Conservation (phyloP, 2,113 vertebrate species). For the Nansenia antarctica region DNA sequence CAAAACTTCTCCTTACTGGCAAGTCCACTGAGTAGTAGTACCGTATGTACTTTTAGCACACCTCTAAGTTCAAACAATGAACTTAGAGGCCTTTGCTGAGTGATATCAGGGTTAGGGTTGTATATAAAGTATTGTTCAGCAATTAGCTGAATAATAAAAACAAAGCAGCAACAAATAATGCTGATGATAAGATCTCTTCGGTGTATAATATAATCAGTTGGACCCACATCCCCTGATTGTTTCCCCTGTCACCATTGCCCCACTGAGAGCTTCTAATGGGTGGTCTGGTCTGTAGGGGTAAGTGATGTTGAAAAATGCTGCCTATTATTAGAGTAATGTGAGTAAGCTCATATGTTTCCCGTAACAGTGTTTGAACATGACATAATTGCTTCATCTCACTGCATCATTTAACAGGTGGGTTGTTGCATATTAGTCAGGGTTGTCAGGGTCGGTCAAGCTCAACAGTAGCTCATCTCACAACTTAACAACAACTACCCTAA, state of each 20-base stretch:
- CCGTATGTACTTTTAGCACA: not conserved
- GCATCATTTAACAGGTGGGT: too few species aligned
- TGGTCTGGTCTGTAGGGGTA: not conserved
- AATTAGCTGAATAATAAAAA: slow-evolving; percentile 2
- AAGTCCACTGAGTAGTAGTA: not conserved
- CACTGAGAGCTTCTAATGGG: not conserved
- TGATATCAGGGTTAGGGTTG: too few species aligned
- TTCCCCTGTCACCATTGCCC: slow-evolving; percentile 13
- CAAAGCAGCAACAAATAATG: slow-evolving; percentile 10
- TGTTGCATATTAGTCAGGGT: too few species aligned
- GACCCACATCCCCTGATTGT: slow-evolving; percentile 39
- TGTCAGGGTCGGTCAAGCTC: too few species aligned
- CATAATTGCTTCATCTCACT: too few species aligned
- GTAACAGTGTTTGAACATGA: too few species aligned
- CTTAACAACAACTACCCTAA: too few species aligned
- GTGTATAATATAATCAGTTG: slow-evolving; percentile 16
- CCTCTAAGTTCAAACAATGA: too few species aligned
- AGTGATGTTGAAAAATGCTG: not conserved
- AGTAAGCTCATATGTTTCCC: too few species aligned
- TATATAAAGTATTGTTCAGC: not conserved
- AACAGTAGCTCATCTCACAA: too few species aligned
- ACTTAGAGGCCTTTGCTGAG: too few species aligned
- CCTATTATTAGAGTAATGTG: not conserved
- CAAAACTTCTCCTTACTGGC: too few species aligned
- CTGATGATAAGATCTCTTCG: slow-evolving; percentile 28